A percentile compares a stretch with the other conserved stretches of the same genome.
Conservation (phyloP, 2,888 invertebrate species). For the Amphiduros pacificus region DNA sequence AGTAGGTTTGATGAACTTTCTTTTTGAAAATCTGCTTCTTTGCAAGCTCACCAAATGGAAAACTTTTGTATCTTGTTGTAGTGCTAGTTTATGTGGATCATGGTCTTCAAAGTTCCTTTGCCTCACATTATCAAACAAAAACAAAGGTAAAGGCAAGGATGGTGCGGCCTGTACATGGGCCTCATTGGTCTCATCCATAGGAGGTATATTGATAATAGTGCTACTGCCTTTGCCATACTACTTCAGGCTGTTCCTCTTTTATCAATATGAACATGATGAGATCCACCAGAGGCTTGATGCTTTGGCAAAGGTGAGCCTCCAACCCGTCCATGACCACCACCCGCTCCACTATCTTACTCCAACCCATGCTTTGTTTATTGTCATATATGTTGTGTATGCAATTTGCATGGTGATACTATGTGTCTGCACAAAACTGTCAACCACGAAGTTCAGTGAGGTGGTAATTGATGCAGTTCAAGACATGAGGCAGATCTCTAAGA, state of each 20-base stretch:
- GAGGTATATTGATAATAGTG: slow-evolving; percentile 22
- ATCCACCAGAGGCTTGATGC: slow-evolving; percentile 17
- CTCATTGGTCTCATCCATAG: slow-evolving; percentile 21
- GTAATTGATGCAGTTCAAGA: slow-evolving; percentile 25
- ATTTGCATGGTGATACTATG: slow-evolving; percentile 22
- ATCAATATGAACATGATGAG: slow-evolving; percentile 27
- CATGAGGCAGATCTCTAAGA: slow-evolving; percentile 17
- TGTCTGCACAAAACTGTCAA: slow-evolving; percentile 12
- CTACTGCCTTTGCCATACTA: slow-evolving; percentile 29
- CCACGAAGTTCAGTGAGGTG: slow-evolving; percentile 20
- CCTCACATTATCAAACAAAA: slow-evolving; percentile 15
- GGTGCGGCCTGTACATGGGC: slow-evolving; percentile 28
- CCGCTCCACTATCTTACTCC: slow-evolving; percentile 28
- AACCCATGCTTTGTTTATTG: slow-evolving; percentile 21
- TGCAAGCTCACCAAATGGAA: slow-evolving; percentile 25
- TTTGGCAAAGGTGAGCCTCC: slow-evolving; percentile 17
- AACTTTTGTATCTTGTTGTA: slow-evolving; percentile 31
- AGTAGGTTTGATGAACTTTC: slow-evolving; percentile 26
- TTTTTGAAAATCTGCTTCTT: slow-evolving; percentile 28
- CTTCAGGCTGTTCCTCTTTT: slow-evolving; percentile 24
- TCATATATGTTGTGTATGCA: slow-evolving; percentile 27
- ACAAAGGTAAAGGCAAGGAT: slow-evolving; percentile 28
- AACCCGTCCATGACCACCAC: slow-evolving; percentile 17
- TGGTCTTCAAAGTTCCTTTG: slow-evolving; percentile 32
- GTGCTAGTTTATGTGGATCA: slow-evolving; percentile 31